These are phyloP conservation scores for Chromis chromis DNA, from an alignment of 2,797 vertebrate genomes.

Conservation along the genomic window DNA sequence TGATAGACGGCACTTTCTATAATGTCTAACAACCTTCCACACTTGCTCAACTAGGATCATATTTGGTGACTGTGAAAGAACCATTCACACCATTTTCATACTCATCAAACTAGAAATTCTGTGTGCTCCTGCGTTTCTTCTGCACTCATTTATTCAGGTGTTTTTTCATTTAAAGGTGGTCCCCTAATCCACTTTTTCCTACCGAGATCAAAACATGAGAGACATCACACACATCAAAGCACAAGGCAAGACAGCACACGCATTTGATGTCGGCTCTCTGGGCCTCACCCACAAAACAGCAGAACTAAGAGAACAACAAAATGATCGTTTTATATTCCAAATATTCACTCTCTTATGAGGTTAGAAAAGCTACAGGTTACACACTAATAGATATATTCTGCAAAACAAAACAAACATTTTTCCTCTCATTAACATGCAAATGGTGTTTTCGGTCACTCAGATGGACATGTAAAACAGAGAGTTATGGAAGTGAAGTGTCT, in stretches of 20 bases:
- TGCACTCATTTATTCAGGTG: background rate
- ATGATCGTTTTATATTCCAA: background rate
- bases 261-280: conserved; percentile 15
- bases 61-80: background rate
- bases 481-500: no score
- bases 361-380: no score
- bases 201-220: conserved; percentile 39
- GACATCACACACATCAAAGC: conserved; percentile 25
- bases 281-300: conserved; percentile 21
- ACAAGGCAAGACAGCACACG: background rate
- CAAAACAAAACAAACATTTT: no score
- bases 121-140: background rate
- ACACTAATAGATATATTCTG: no score
- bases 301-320: background rate
- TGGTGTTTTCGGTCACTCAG: no score
- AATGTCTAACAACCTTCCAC: background rate
- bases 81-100: background rate
- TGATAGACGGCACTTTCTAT: background rate
- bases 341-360: background rate
- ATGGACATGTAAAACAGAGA: no score
- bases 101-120: background rate
- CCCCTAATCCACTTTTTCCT: conserved; percentile 9
- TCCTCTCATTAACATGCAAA: no score
- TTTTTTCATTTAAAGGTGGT: background rate
- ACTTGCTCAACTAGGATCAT: background rate